Conservation (phyloP, 1,140 invertebrate species). For the Temnothorax nylanderi region DNA sequence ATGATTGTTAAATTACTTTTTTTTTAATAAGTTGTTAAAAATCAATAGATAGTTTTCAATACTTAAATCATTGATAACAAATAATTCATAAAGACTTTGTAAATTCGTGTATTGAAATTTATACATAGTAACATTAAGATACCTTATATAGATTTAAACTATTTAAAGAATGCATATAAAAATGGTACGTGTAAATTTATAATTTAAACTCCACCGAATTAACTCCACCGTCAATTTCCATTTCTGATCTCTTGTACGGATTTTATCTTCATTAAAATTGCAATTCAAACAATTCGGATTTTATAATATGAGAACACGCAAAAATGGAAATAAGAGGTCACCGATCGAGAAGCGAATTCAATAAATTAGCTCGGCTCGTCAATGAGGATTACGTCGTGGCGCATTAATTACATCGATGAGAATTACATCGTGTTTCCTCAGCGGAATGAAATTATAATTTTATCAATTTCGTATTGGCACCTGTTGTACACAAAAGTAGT, state of each 20-base stretch:
- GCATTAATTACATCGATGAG: slow-evolving; percentile 52
- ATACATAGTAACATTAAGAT: background rate
- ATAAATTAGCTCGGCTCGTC: slow-evolving; percentile 38
- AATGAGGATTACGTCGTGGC: slow-evolving; percentile 48
- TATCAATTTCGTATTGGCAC: slow-evolving; percentile 15
- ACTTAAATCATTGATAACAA: too few species aligned
- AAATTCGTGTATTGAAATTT: background rate
- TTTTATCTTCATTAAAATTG: background rate
- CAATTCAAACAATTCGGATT: slow-evolving; percentile 6
- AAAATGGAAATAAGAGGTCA: slow-evolving; percentile 12
- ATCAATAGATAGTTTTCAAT: background rate
- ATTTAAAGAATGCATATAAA: background rate
- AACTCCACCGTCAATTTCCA: background rate
- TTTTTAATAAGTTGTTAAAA: background rate
- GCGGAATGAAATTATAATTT: slow-evolving; percentile 31
- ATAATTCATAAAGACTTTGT: background rate
- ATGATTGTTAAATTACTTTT: background rate
- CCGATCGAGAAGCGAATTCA: slow-evolving; percentile 32
- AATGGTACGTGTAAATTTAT: background rate
- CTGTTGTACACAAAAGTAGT: background rate
- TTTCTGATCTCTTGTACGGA: background rate
- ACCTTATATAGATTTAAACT: background rate
- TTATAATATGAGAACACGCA: background rate
- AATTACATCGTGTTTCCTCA: slow-evolving; percentile 31
- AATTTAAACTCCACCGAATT: background rate